These are phyloP conservation scores for Gymnopithys bicolor DNA, from an alignment of 2,797 vertebrate genomes.

Conservation along the genomic window DNA sequence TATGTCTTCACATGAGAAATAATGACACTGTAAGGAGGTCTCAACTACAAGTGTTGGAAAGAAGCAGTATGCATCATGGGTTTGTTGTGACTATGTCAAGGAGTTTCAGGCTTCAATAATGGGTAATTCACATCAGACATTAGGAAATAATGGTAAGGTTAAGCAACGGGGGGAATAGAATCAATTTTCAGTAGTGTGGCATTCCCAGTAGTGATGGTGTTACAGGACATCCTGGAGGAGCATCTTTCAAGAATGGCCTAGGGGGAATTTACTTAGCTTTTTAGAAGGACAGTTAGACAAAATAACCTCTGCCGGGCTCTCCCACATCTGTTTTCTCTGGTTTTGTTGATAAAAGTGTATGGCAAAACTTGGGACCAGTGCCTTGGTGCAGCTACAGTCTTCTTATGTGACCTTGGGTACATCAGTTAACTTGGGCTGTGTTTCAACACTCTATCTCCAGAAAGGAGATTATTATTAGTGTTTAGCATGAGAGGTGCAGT, in stretches of 20 bases:
- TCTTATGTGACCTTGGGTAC: background rate
- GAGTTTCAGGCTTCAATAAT: background rate
- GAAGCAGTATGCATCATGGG: background rate
- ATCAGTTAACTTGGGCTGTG: background rate
- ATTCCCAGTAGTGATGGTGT: background rate
- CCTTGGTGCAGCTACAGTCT: background rate
- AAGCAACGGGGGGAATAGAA: background rate
- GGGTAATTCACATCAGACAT: background rate
- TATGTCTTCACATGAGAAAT: background rate
- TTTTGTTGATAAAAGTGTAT: background rate
- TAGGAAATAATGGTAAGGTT: background rate
- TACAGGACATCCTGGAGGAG: background rate
- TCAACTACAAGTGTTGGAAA: background rate
- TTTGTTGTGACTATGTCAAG: background rate
- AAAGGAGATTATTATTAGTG: background rate
- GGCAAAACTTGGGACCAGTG: background rate
- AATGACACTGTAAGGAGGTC: background rate
- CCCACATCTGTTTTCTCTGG: background rate
- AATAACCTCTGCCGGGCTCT: background rate
- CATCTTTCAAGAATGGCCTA: background rate
- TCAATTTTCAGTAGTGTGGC: background rate
- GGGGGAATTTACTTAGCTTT: background rate
- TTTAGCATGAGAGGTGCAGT: slow-evolving; percentile 14
- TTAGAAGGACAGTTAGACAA: background rate
- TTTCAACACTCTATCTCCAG: background rate